Conservation (phyloP, 23 tunicate genomes). For the Ciona savignyi region DNA sequence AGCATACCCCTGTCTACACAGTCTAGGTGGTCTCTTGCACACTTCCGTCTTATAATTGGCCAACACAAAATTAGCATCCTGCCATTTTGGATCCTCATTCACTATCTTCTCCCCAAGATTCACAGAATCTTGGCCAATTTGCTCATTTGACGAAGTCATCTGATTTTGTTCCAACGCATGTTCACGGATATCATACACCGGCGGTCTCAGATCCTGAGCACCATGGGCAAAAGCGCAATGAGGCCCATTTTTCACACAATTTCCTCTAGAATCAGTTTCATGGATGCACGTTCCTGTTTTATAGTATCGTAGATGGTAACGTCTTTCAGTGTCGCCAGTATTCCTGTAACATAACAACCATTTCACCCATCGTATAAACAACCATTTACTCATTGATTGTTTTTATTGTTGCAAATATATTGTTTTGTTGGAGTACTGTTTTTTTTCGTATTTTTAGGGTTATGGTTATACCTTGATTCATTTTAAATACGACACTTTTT, state of each 20-base stretch:
- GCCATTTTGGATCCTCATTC: conserved; percentile 98
- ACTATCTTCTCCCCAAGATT: conserved; percentile 86
- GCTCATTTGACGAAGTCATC: conserved; percentile 2
- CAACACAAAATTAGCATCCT: conserved; percentile 87
- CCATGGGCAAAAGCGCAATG: conserved; percentile 99
- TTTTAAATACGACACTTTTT: too few relatives aligned
- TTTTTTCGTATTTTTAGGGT: too few relatives aligned
- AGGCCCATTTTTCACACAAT: conserved; percentile 99
- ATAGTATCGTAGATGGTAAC: conserved; percentile 97
- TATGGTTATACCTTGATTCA: too few relatives aligned
- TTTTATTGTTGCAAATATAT: too few relatives aligned
- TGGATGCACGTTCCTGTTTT: conserved; percentile 99
- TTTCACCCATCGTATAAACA: not conserved
- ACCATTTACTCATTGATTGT: too few relatives aligned
- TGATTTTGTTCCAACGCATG: conserved; percentile 21
- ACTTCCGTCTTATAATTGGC: conserved; percentile 94
- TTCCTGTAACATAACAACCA: conserved; percentile 25
- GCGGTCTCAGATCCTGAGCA: conserved; percentile 81
- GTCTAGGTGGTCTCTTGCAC: conserved; percentile 92
- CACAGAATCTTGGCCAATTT: conserved; percentile 23
- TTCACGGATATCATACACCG: conserved; percentile 84
- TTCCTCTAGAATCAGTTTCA: conserved; percentile 97
- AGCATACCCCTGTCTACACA: conserved; percentile 94
- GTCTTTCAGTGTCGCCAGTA: conserved; percentile 98
- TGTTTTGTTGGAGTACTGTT: too few relatives aligned